Evolutionary conservation across 2,113 vertebrate species (phyloP).

Genomic region (Hiodon tergisus): DNA sequence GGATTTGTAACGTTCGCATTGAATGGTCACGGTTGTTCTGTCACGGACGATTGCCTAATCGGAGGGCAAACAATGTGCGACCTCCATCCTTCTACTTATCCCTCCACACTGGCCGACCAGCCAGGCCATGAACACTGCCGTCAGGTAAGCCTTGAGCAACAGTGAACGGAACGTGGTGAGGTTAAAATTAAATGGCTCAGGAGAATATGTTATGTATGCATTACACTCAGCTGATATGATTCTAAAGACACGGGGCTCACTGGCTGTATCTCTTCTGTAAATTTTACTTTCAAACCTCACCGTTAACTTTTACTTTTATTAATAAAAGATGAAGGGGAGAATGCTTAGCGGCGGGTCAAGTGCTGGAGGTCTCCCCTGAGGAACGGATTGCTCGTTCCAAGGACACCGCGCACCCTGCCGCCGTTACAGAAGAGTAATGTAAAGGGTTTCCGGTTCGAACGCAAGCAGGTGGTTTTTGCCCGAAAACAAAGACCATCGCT

Average conservation of each 20-base stretch:
- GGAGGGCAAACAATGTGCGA: too few species aligned
- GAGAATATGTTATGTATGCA: not conserved
- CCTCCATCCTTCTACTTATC: too few species aligned
- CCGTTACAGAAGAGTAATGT: slow-evolving; percentile 45
- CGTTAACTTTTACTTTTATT: slow-evolving; percentile 8
- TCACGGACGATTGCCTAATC: too few species aligned
- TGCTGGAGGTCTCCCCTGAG: not conserved
- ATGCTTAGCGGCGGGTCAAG: not conserved
- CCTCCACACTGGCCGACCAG: too few species aligned
- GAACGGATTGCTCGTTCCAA: slow-evolving; percentile 36
- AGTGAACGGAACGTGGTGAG: too few species aligned
- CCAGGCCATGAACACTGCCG: too few species aligned
- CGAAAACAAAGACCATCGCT: slow-evolving; percentile 47
- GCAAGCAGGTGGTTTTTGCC: slow-evolving; percentile 50
- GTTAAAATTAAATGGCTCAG: too few species aligned
- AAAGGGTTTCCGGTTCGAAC: slow-evolving; percentile 52
- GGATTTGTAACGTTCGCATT: too few species aligned
- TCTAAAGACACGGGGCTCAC: not conserved
- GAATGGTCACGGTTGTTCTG: too few species aligned
- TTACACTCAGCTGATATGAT: not conserved
- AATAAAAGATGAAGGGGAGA: slow-evolving; percentile 3
- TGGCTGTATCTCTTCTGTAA: not conserved
- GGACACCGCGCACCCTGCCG: slow-evolving; percentile 43
- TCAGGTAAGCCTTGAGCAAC: too few species aligned
- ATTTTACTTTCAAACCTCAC: slow-evolving; percentile 3